Conservation (phyloP, 2,113 vertebrate genomes). For the Sorex fumeus region DNA sequence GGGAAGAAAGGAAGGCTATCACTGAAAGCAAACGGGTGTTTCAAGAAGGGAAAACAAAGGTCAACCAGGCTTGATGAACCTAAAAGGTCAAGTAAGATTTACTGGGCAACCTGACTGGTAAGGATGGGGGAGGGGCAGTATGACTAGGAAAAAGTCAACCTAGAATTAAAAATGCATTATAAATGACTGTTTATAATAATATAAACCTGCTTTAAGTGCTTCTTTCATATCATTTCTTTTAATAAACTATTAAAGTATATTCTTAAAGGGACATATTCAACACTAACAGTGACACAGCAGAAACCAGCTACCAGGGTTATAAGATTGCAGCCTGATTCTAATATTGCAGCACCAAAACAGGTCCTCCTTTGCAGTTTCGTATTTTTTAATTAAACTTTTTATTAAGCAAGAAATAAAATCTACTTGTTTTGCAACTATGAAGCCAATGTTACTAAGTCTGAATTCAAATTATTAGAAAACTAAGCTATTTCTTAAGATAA, state of each 20-base stretch:
- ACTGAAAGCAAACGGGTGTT: not conserved
- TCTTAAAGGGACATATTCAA: slow-evolving; percentile 21
- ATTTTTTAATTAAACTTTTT: slow-evolving; percentile 62
- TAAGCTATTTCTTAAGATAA: slow-evolving; percentile 49
- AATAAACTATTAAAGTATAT: slow-evolving; percentile 20
- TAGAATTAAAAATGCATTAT: slow-evolving; percentile 27
- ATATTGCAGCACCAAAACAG: not conserved
- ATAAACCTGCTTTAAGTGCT: slow-evolving; percentile 8
- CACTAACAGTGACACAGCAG: not conserved
- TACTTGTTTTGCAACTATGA: slow-evolving; percentile 46
- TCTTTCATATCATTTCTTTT: slow-evolving; percentile 18
- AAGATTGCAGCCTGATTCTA: not conserved
- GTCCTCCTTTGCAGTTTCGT: not conserved
- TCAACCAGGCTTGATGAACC: not conserved
- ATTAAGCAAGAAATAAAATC: slow-evolving; percentile 56
- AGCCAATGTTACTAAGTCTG: slow-evolving; percentile 11
- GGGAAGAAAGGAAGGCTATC: not conserved
- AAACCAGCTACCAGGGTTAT: not conserved
- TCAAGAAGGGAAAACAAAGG: slow-evolving; percentile 11
- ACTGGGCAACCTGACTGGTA: not conserved
- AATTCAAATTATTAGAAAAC: slow-evolving; percentile 64
- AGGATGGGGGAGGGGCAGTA: not conserved
- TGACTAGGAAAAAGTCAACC: not conserved
- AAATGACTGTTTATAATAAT: not conserved
- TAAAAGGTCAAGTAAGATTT: slow-evolving; percentile 17